Evolutionary conservation across 2,113 vertebrate species (phyloP).

Genomic region (Pagrus major): DNA sequence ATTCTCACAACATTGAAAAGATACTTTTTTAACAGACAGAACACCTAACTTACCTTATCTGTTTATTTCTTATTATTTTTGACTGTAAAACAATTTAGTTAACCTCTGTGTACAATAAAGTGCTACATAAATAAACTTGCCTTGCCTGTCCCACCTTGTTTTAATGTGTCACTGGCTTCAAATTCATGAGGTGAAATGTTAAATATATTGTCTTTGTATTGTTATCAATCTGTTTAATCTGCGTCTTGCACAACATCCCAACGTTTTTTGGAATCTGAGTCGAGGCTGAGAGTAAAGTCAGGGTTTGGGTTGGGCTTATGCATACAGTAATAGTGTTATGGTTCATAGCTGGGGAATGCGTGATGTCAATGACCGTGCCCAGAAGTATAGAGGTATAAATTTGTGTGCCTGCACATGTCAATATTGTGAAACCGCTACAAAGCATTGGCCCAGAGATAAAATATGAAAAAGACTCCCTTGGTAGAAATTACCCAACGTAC

Average conservation of each 20-base stretch:
- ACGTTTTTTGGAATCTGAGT: no score
- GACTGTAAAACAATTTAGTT: no score
- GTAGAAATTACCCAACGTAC: background rate
- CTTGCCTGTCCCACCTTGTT: no score
- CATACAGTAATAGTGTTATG: background rate
- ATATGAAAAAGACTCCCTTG: background rate
- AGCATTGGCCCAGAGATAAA: background rate
- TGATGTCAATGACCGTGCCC: background rate
- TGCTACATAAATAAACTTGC: no score
- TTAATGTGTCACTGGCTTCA: no score
- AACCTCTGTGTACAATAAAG: no score
- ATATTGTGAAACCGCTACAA: constrained; percentile 3
- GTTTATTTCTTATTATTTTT: no score
- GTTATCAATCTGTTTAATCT: no score
- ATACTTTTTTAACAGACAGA: background rate
- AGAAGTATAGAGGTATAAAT: background rate
- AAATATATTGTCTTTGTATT: no score
- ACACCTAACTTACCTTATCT: no score
- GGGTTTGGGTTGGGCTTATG: background rate
- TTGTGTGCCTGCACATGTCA: background rate
- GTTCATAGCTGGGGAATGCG: background rate
- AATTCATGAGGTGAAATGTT: no score
- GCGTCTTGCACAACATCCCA: no score
- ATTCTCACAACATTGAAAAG: background rate
- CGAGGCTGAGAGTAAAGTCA: background rate